Conservation (phyloP, 2,888 invertebrate species). For the Callimorpha dominula region DNA sequence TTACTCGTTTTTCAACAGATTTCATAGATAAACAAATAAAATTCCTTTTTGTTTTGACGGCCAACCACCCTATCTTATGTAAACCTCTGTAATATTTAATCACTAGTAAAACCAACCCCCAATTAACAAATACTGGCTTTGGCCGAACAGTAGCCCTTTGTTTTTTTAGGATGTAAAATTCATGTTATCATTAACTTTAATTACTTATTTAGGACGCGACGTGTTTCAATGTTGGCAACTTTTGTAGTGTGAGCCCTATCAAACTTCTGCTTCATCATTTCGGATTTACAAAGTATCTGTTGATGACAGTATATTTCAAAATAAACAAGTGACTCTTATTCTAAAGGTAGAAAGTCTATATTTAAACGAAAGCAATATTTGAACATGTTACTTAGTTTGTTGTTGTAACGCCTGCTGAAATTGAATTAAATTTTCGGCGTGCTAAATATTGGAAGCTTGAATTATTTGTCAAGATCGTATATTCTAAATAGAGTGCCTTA, state of each 20-base stretch:
- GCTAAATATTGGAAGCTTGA: slow-evolving; percentile 42
- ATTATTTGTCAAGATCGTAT: slow-evolving; percentile 47
- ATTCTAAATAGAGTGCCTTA: not conserved
- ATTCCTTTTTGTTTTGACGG: too few species aligned
- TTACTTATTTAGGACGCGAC: slow-evolving; percentile 42
- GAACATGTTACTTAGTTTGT: slow-evolving; percentile 11
- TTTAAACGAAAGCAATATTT: slow-evolving; percentile 8
- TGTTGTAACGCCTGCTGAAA: slow-evolving; percentile 27
- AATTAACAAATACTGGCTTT: too few species aligned
- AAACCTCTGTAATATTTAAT: too few species aligned
- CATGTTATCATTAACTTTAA: slow-evolving; percentile 37
- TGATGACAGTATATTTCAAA: not conserved
- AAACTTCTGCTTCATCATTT: slow-evolving; percentile 47
- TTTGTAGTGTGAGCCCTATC: slow-evolving; percentile 41
- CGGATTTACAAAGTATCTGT: slow-evolving; percentile 16
- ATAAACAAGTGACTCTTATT: not conserved
- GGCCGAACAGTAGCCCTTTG: too few species aligned
- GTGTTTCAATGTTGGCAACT: slow-evolving; percentile 23
- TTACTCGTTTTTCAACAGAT: too few species aligned
- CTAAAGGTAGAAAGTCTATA: not conserved
- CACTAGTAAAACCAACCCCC: too few species aligned
- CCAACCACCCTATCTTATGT: too few species aligned
- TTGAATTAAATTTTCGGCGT: slow-evolving; percentile 41
- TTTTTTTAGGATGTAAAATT: too few species aligned
- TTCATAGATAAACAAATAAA: too few species aligned